Evolutionary conservation across 2,888 invertebrate species (phyloP), one percentile per base, ranked within the genome.

Genomic region (Cantharis rustica): DNA sequence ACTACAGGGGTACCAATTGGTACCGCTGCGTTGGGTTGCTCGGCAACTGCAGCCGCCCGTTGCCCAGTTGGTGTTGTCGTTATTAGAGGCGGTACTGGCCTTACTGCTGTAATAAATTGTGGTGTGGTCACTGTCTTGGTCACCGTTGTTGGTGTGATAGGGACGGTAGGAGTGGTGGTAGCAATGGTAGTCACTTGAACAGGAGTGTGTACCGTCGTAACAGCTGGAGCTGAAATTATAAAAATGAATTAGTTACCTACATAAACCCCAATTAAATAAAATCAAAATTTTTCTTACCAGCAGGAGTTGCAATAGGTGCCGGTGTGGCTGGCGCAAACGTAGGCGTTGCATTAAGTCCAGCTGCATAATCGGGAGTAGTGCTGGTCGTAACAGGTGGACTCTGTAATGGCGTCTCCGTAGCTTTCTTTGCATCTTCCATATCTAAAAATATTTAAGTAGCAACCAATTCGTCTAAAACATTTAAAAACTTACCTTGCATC

Each of bases 321-420:
- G 87, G 86, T n/a, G 88, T 88, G 31, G 87, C 84, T 20, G 88
- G 87, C 26, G 88, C 86, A 82, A 89, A 89, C 4, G 88, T 83
- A 7, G 89, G 87, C 16, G 93, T 90, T 5, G 93, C 90, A 7
- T 93, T 90, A 26, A 95, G 89, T 11, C 95, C 95, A 72, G 94
- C 94, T 10, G 96, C 96, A 87, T 96, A 96, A 86, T 96, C 96
- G 0, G 96, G 96, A 7, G 95, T 95, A 0, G 89, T 82, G 20
- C 86, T 82, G 1, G 87, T 80, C 1, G 86, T 77, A 61, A 83
- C 84, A 16, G 85, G 86, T 47, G 86, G 87, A 80, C 86, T 87
- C 77, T 86, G 86, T 11, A 87, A 62, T 0, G 85, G 81, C 69
- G 84, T 87, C 82, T 89, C 89, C 79, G 92, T 91, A 3, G 90